A percentile compares a stretch with the other conserved stretches of the same genome.
phyloP scores from a whole-genome alignment of 2,113 vertebrate species.

The Pica pica region DNA sequence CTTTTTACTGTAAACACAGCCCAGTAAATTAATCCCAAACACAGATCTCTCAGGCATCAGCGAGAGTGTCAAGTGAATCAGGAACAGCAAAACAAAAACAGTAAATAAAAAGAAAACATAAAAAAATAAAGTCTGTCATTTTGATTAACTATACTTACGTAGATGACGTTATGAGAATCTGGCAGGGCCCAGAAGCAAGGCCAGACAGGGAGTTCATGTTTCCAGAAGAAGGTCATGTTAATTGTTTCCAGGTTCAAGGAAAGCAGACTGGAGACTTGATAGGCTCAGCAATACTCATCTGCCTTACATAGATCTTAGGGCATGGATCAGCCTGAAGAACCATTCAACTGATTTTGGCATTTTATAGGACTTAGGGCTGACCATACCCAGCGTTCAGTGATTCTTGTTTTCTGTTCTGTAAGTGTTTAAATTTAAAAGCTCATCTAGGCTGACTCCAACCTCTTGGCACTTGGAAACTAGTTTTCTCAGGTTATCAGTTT shows the following conservation, averaged over 20 bases:
- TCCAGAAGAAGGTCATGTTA: conserved; percentile 76
- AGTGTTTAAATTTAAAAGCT: conserved; percentile 89
- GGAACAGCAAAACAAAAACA: conserved; percentile 78
- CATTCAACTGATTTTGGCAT: conserved; percentile 84
- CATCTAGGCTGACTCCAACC: conserved; percentile 94
- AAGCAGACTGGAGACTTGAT: conserved; percentile 73
- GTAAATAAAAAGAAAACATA: conserved; percentile 76
- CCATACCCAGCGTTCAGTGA: conserved; percentile 77
- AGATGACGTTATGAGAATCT: conserved; percentile 85
- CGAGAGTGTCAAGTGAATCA: conserved; percentile 78
- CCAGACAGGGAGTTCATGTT: conserved; percentile 83
- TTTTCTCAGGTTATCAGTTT: conserved; percentile 90
- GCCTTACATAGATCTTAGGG: conserved; percentile 75
- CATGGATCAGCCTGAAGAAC: conserved; percentile 78
- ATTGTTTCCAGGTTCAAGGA: conserved; percentile 74
- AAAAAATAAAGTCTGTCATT: conserved; percentile 82
- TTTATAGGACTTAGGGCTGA: conserved; percentile 77
- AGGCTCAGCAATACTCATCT: conserved; percentile 77
- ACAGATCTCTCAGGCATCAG: conserved; percentile 80
- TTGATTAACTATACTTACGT: conserved; percentile 98
- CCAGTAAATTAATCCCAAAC: conserved; percentile 75
- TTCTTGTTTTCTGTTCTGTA: conserved; percentile 85
- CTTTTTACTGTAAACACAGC: conserved; percentile 81
- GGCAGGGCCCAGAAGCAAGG: conserved; percentile 81
- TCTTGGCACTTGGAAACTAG: conserved; percentile 92